phyloP scores from a whole-genome alignment of 2,113 vertebrate genomes.

The Podarcis raffonei region DNA sequence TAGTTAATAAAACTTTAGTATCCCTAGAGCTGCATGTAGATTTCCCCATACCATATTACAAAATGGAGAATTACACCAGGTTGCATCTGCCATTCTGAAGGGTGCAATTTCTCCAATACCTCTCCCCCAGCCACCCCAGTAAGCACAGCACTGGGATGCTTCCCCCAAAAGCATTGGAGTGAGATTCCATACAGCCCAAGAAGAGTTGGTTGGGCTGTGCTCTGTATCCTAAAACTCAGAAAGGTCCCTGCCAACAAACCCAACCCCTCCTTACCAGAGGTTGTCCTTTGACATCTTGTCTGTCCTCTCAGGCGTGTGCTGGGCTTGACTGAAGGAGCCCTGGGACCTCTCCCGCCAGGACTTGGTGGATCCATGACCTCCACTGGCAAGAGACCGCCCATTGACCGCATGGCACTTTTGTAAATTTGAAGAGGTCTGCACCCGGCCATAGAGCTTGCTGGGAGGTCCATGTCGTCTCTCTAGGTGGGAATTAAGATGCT shows the following conservation, averaged over 20 bases:
- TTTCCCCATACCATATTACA: not conserved
- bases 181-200: not conserved
- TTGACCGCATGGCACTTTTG: constrained; percentile 83
- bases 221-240: not conserved
- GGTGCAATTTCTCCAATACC: not conserved
- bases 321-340: constrained; percentile 69
- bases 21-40: not conserved
- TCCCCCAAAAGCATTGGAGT: not conserved
- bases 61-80: not conserved
- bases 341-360: constrained; percentile 76
- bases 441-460: constrained; percentile 84
- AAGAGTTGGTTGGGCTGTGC: not conserved
- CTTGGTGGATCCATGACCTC: constrained; percentile 69
- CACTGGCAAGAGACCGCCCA: constrained; percentile 74
- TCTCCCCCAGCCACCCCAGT: not conserved
- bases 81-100: not conserved
- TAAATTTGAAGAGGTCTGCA: constrained; percentile 76
- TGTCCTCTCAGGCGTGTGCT: constrained; percentile 78
- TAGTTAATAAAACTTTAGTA: no score
- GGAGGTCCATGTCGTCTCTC: constrained; percentile 89
- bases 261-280: constrained; percentile 78
- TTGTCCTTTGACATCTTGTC: constrained; percentile 85
- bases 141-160: not conserved
- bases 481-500: not conserved
- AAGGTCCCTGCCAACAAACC: fast-evolving